Evolutionary conservation across 1,140 invertebrate genomes (phyloP), one percentile per base, ranked within the genome.

Genomic region (Drosophila erecta): DNA sequence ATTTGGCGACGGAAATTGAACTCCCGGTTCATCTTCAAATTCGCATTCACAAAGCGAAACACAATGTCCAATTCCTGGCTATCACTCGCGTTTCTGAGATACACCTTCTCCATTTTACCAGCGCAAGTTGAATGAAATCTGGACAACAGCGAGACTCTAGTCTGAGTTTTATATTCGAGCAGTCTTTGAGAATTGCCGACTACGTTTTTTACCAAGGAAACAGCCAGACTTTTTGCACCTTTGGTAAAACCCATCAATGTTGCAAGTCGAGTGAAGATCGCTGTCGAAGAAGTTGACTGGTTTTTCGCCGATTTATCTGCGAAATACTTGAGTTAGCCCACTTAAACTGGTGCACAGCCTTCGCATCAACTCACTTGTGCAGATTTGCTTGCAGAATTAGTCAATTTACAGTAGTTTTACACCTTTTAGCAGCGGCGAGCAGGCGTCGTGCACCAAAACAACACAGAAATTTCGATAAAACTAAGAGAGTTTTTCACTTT

Each of bases 1-100:
- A 93, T 81, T n/a, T 92, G 92, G 40, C 96, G 92, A 40, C 93
- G 93, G 54, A 96, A 95, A 90, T 96, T 96, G 69, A 96, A 96
- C 53, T 95, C 93, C 43, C 94, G 92, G 59, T 94, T 92, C 1
- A 95, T 27, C 0, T 91, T 91, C 1, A 93, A 49, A 0, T 81
- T 66, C n/a, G 87, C n/a, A 76, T 94, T 92, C 0, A 90, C 69
- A 66, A 93, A 94, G 15, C 93, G 92, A 76, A 95, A 94, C 1
- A 90, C 90, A 7, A 95, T 91, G 33, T 94, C 76, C 38, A 94
- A 93, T 0, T 91, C 84, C 0, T 93, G 43, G 37, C 90, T 5
- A 61, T 84, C 3, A 91, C 90, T 14, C 91, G 91, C 76, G 65
- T 93, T 92, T n/a, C 93, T 86, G 15, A 95, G 75, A 75, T 94